Conservation (phyloP, 92 coral and sea anemone species). For the Paragorgia papillata region DNA sequence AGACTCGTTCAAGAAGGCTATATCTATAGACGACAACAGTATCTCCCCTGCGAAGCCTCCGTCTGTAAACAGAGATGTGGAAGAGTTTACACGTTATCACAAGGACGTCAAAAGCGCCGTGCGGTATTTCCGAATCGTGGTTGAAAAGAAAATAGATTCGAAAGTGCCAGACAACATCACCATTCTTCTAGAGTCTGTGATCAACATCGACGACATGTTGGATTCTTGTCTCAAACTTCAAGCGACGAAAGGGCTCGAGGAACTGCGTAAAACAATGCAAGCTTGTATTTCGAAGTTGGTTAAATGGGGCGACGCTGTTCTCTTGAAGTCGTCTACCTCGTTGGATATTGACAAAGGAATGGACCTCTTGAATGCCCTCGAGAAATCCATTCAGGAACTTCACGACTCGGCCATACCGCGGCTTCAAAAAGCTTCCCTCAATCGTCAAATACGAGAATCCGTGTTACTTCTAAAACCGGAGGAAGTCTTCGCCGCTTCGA, state of each 20-base stretch:
- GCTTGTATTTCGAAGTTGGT: constrained; percentile 76
- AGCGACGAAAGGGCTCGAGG: constrained; percentile 64
- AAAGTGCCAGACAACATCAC: constrained; percentile 93
- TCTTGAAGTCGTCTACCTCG: constrained; percentile 81
- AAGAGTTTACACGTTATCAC: constrained; percentile 78
- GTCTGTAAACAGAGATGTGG: constrained; percentile 68
- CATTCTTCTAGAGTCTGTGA: constrained; percentile 86
- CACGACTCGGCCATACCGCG: constrained; percentile 81
- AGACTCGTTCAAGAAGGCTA: constrained; percentile 42
- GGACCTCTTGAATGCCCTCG: constrained; percentile 64
- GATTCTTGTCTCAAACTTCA: constrained; percentile 85
- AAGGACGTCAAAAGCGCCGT: constrained; percentile 86
- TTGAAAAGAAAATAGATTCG: constrained; percentile 84
- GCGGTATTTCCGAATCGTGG: constrained; percentile 75
- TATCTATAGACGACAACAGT: constrained; percentile 1
- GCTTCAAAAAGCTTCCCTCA: constrained; percentile 77
- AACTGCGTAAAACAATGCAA: constrained; percentile 83
- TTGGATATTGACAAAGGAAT: constrained; percentile 84
- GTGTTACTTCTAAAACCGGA: constrained; percentile 68
- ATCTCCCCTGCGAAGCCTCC: background rate
- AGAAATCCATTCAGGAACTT: constrained; percentile 77
- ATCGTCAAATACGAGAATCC: constrained; percentile 90
- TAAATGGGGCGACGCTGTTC: constrained; percentile 87
- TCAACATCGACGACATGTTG: constrained; percentile 86
- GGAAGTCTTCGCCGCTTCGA: background rate